Evolutionary conservation across 2,888 invertebrate genomes (phyloP), one percentile per base, ranked within the genome.

Genomic region (Agriopis aurantiaria): DNA sequence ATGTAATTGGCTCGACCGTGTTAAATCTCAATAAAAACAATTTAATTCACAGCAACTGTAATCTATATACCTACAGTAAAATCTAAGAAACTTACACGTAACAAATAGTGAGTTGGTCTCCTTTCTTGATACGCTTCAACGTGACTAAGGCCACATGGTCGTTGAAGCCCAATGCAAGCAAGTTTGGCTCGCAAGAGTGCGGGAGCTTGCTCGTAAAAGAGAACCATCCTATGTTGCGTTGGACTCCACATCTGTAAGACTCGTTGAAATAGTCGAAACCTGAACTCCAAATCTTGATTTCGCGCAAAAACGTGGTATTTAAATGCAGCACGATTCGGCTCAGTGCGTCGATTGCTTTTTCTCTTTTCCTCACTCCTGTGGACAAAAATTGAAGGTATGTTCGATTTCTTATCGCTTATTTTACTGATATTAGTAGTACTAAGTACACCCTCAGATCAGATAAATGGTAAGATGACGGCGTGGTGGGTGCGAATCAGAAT

Each of bases 51-150:
- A 23, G 17, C 2, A 33, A 33, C 33, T 33, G 33, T 33, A 33
- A 33, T 33, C 33, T 33, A 33, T 33, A 5, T 33, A 33, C 33
- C 33, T 33, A 33, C 33, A 33, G 3, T n/a, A 33, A 12, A 40
- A 14, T 10, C 8, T 5, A 43, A 40, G 8, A 56, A n/a, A 43
- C 73, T 73, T 67, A 75, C 75, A 53, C 43, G 14, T 62, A 73
- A 0, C 85, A 86, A 84, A 88, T 88, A 82, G 88, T 87, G 84
- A 90, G 89, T 85, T 89, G 85, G 85, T 84, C 86, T 82, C 72
- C 74, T 41, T 55, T 65, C 33, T 55, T 66, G 46, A 74, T 74
- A 1, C 61, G 63, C 53, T 69, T 59, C 7, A 73, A 8, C 0
- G 75, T 49, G 40, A 75, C 51, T 14, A 75, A 58, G 3, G 64